These are phyloP conservation scores for Zaprionus africanus DNA, from an alignment of 1,140 invertebrate genomes.

Conservation along the genomic window DNA sequence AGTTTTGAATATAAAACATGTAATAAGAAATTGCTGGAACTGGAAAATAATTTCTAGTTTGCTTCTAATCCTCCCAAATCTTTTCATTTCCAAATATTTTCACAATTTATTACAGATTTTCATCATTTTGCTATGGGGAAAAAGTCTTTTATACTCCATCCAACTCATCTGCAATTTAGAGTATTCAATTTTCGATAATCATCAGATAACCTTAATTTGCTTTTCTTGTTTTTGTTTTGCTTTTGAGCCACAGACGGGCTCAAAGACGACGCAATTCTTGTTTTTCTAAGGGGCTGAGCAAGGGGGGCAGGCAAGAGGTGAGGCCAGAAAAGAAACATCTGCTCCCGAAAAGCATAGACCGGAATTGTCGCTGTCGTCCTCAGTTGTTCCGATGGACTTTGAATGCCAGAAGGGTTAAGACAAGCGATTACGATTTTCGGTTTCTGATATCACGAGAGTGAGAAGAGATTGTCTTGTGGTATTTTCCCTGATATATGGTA, in stretches of 20 bases:
- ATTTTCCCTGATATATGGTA: not conserved
- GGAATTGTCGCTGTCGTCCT: constrained; percentile 63
- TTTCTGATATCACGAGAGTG: not conserved
- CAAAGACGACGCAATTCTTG: constrained; percentile 65
- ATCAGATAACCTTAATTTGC: not conserved
- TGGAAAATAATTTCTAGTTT: no score
- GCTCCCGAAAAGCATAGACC: constrained; percentile 73
- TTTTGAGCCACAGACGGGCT: constrained; percentile 63
- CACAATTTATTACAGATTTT: no score
- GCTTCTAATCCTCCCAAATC: no score
- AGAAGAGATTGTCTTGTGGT: not conserved
- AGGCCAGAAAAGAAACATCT: constrained; percentile 72
- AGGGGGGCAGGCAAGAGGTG: constrained; percentile 22
- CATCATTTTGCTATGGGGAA: no score
- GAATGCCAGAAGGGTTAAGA: constrained; percentile 1
- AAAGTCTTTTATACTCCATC: not conserved
- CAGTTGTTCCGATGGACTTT: constrained; percentile 24
- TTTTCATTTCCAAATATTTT: no score
- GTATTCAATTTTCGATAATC: not conserved
- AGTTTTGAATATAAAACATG: no score
- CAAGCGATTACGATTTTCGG: not conserved
- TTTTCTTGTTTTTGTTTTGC: constrained; percentile 38
- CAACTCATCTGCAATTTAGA: not conserved
- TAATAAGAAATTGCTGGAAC: no score
- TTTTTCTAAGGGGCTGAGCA: constrained; percentile 44